Percentiles rank a stretch among this genome's conserved stretches.
Conservation (phyloP, 2,888 invertebrate species). For the Catocala sponsa region DNA sequence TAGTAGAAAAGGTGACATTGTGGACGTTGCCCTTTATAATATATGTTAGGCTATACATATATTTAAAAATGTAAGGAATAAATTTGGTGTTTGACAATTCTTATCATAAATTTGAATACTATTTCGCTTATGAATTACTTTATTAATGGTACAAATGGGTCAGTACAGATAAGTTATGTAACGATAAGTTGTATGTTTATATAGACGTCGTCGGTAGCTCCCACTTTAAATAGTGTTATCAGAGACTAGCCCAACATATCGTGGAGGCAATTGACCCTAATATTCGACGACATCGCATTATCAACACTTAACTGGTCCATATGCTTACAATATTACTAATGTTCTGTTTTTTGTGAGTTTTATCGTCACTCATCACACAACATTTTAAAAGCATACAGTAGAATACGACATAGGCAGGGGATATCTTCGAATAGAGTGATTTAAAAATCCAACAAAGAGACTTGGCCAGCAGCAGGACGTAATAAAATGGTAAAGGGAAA, state of each 20-base stretch:
- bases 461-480: no score
- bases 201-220: conserved; percentile 62
- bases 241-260: conserved; percentile 70
- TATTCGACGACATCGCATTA: conserved; percentile 73
- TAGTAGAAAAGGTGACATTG: no score
- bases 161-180: conserved; percentile 61
- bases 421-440: no score
- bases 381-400: no score
- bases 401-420: no score
- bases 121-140: conserved; percentile 21
- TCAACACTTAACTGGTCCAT: conserved; percentile 55
- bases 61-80: no score
- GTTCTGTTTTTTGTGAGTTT: neutral
- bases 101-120: conserved; percentile 7
- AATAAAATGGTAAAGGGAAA: no score
- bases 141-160: conserved; percentile 42
- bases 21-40: no score
- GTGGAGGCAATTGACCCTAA: conserved; percentile 78
- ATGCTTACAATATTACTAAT: conserved; percentile 41
- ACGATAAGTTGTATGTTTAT: conserved; percentile 63
- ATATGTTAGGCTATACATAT: no score
- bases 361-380: neutral
- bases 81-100: neutral
- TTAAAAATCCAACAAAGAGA: no score
- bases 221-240: conserved; percentile 74